These are phyloP conservation scores for Dreissena rostriformis DNA, from an alignment of 1,140 invertebrate species.

Conservation along the genomic window DNA sequence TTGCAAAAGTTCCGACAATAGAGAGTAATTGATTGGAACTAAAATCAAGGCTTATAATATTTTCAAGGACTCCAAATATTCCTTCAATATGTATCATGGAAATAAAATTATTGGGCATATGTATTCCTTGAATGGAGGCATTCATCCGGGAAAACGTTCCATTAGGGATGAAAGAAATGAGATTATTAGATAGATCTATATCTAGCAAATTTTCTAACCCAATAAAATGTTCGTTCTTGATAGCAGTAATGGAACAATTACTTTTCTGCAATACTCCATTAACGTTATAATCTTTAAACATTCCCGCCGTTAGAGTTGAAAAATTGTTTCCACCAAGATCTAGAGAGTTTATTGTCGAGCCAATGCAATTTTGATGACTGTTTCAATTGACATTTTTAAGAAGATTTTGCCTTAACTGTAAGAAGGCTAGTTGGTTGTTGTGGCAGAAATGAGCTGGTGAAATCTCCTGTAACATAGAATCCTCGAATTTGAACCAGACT, in stretches of 20 bases:
- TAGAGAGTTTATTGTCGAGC: conserved; percentile 7
- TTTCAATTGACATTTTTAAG: background rate
- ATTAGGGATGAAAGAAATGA: background rate
- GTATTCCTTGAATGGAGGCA: conserved; percentile 7
- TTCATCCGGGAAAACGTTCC: background rate
- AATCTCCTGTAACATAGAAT: background rate
- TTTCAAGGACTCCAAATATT: background rate
- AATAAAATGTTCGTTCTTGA: conserved; percentile 2
- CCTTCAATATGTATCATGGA: conserved; percentile 1
- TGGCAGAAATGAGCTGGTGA: conserved; percentile 6
- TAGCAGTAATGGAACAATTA: conserved; percentile 12
- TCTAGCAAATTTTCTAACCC: conserved; percentile 11
- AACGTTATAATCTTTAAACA: conserved; percentile 14
- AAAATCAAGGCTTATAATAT: background rate
- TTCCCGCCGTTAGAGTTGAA: background rate
- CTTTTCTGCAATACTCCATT: conserved; percentile 2
- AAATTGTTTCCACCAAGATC: conserved; percentile 18
- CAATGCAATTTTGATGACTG: background rate
- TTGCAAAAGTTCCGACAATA: background rate
- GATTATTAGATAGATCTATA: conserved; percentile 4
- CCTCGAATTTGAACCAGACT: background rate
- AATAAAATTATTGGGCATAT: background rate
- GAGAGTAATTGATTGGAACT: background rate
- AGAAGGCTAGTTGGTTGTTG: conserved; percentile 1
- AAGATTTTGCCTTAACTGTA: background rate